Base-by-base conservation (phyloP, 2,888 invertebrate genomes). In the Meteorus colon region DNA sequence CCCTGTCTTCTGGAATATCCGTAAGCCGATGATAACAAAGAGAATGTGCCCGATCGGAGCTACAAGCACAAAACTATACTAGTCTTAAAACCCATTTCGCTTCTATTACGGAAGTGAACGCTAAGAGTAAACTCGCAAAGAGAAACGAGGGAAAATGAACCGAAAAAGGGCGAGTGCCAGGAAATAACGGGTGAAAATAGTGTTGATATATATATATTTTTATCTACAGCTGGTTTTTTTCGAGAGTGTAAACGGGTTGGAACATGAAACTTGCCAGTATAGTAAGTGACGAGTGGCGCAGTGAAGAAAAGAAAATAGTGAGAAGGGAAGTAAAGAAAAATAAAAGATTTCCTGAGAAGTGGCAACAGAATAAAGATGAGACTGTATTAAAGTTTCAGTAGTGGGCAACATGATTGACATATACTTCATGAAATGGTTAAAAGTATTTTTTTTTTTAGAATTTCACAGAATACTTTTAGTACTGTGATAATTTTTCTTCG, bases 1-100 rank as follows among this genome's bases (percentile, higher is more conserved):
- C 63, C 73, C 73, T 70, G 48, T 74, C 68, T 62, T 71, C 73
- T 66, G 71, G 73, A 12, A 41, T 73, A 78, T 73, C 69, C 51
- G 4, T 14, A 59, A 19, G 27, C 51, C 65, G 59, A 48, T 14
- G 10, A 19, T 68, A 27, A 24, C 55, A 27, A 29, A 41, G 41
- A 41, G 5, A n/a, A 34, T 16, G 59, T 55, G 41, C 74, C 19
- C 41, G 29, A 68, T 59, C 45, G 29, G 31, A 48, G 27, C 69
- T 62, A 24, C 41, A 2, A 12, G 24, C 34, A 29, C 41, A 41
- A 8, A 27, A 37, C 31, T 16, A 41, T 48, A n/a, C 37, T 14
- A 8, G 66, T 60, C 69, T 67, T 27, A 29, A 69, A 62, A 16
- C 29, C 29, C 48, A 19, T 60, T 45, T 45, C 45, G 48, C 29